Percentiles rank a stretch among this genome's conserved stretches.
Evolutionary conservation across 2,888 invertebrate species (phyloP).

Genomic region (Junonia oenone): DNA sequence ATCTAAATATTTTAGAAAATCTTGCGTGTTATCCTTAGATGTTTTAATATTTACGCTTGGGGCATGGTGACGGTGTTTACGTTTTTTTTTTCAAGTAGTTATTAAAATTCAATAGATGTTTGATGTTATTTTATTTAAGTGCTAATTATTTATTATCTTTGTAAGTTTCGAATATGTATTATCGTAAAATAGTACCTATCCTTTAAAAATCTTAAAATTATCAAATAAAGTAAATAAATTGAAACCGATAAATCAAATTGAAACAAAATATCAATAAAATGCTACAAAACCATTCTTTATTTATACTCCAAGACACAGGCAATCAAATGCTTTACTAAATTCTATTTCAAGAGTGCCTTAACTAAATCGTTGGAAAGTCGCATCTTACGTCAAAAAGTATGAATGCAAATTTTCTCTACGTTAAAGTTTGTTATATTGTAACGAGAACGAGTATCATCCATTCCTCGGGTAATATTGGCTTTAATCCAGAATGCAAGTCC

Average conservation of each 20-base stretch:
- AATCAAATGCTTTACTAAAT: neutral
- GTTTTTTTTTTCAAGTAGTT: conserved; percentile 32
- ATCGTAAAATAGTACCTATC: too few relatives aligned
- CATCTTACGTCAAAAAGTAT: neutral
- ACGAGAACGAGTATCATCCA: neutral
- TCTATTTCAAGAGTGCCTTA: neutral
- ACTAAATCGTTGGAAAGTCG: neutral
- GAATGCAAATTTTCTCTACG: neutral
- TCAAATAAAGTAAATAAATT: too few relatives aligned
- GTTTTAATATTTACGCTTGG: conserved; percentile 47
- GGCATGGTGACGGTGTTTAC: conserved; percentile 65
- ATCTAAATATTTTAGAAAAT: too few relatives aligned
- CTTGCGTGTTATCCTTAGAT: conserved; percentile 25
- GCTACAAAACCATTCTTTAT: neutral
- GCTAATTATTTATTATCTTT: neutral
- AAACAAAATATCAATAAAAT: neutral
- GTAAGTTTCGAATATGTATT: too few relatives aligned
- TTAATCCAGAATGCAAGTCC: conserved; percentile 48
- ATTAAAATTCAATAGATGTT: neutral
- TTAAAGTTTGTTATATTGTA: conserved; percentile 5
- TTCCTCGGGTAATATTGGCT: conserved; percentile 39
- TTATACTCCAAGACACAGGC: neutral
- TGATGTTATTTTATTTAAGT: neutral
- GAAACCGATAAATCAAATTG: too few relatives aligned
- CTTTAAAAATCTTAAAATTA: too few relatives aligned